Evolutionary conservation across 2,113 vertebrate genomes (phyloP), one percentile per base, ranked within the genome.

Genomic region (Mugil cephalus): DNA sequence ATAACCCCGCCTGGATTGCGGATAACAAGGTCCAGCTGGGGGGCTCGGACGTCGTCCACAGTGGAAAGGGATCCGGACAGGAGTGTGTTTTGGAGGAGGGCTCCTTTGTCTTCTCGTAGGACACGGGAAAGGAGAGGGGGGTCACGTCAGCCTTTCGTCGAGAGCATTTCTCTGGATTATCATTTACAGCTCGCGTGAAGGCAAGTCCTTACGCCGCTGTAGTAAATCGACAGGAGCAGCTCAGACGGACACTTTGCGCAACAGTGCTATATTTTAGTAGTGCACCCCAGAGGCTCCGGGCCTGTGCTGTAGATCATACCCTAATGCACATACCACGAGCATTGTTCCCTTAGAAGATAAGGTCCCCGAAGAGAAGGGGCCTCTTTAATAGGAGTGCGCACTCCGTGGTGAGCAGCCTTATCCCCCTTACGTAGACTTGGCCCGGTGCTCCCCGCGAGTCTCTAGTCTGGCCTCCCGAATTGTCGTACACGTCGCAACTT

Each of bases 21-120:
- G 63, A 68, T 91, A 89, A 92, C 80, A 53, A 59, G 53, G 54
- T 78, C 83, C 84, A 90, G 85, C 91, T 89, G 81, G 81, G 71
- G n/a, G 60, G 68, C 40, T 53, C 10, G 53, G 64, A 74, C 45
- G 35, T 55, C 6, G 71, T 58, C 56, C 61, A 80, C 51, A 85
- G 69, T 56, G 42, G 53, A 69, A 66, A 73, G 60, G 72, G 56
- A 72, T 42, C 18, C 40, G 54, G n/a, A 18, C 14, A 51, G 10
- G 15, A 34, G 50, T 51, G 51, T n/a, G 43, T 68, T n/a, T 48
- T 43, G 34, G 30, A 55, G 56, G 30, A 58, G 58, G 21, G 42
- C 56, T 24, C 36, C 34, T 75, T 55, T 77, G 79, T 65, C 54
- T 59, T 73, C 69, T 72, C 36, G 45, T 10, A 36, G 52, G 13